Evolutionary conservation across 2,888 invertebrate species (phyloP).

Genomic region (Caenorhabditis virilis): DNA sequence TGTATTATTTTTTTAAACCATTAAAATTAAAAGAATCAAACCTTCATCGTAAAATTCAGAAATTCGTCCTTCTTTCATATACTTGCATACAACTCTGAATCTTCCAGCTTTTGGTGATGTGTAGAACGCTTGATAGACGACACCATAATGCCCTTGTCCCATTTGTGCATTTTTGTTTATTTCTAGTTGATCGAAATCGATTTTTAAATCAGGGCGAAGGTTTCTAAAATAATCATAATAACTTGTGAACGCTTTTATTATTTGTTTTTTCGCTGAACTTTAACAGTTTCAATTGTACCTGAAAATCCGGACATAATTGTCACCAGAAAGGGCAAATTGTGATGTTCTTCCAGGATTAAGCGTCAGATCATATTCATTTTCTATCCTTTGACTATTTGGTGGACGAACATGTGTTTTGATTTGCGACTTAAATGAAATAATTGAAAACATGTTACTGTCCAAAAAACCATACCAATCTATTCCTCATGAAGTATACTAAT

Average conservation of each 20-base stretch:
- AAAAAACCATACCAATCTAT: slow-evolving; percentile 16
- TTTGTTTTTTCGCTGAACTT: slow-evolving; percentile 16
- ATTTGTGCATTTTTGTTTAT: slow-evolving; percentile 7
- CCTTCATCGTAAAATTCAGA: slow-evolving; percentile 45
- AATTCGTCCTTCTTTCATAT: slow-evolving; percentile 36
- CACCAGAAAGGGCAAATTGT: slow-evolving; percentile 12
- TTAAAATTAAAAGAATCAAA: slow-evolving; percentile 4
- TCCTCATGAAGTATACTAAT: slow-evolving; percentile 44
- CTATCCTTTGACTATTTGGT: slow-evolving; percentile 3
- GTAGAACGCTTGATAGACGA: slow-evolving; percentile 46
- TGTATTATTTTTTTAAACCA: too few species aligned
- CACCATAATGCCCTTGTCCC: slow-evolving; percentile 50
- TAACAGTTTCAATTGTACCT: slow-evolving; percentile 4
- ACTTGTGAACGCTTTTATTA: too few species aligned
- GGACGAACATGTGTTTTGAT: slow-evolving; percentile 18
- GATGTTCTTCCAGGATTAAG: slow-evolving; percentile 10
- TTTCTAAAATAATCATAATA: too few species aligned
- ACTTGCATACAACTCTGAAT: slow-evolving; percentile 43
- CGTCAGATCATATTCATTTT: slow-evolving; percentile 25
- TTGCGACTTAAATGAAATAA: slow-evolving; percentile 5
- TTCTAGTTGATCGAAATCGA: too few species aligned
- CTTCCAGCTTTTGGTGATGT: slow-evolving; percentile 15
- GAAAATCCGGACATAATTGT: slow-evolving; percentile 22
- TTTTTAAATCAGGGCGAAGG: slow-evolving; percentile 10
- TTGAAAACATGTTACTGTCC: slow-evolving; percentile 6